These are phyloP conservation scores for Lissocephala sabroskyi DNA, from an alignment of 2,888 invertebrate species.

Conservation along the genomic window DNA sequence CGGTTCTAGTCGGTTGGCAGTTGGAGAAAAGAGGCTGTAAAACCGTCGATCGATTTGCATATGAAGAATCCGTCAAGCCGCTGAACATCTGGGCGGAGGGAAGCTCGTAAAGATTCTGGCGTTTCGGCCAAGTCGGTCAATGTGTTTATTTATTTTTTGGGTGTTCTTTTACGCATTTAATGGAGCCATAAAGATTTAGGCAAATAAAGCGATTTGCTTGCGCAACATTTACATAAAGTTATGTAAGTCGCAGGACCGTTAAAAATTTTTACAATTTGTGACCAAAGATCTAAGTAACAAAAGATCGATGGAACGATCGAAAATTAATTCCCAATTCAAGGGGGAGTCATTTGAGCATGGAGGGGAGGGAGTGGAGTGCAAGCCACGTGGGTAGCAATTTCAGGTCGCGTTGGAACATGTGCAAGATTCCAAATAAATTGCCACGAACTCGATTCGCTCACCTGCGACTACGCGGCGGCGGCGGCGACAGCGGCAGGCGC, in stretches of 20 bases:
- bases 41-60: constrained; percentile 21
- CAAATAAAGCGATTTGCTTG: constrained; percentile 52
- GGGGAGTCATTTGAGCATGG: too few relatives aligned
- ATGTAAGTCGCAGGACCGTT: constrained; percentile 15
- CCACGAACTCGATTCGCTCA: too few relatives aligned
- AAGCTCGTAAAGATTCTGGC: constrained; percentile 5
- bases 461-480: too few relatives aligned
- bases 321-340: constrained; percentile 12
- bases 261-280: constrained; percentile 10
- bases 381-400: constrained; percentile 24
- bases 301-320: constrained; percentile 1
- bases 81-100: constrained; percentile 5
- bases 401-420: neutral
- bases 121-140: neutral
- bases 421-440: constrained; percentile 31
- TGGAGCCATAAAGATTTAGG: constrained; percentile 44
- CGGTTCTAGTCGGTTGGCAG: too few relatives aligned
- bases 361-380: too few relatives aligned
- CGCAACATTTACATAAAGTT: constrained; percentile 47
- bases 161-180: constrained; percentile 20
- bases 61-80: constrained; percentile 22
- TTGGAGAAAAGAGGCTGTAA: too few relatives aligned
- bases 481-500: too few relatives aligned
- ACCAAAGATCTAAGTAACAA: neutral
- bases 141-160: constrained; percentile 4